Conservation (phyloP, 2,797 vertebrate species). For the Pseudochromis fuscus region DNA sequence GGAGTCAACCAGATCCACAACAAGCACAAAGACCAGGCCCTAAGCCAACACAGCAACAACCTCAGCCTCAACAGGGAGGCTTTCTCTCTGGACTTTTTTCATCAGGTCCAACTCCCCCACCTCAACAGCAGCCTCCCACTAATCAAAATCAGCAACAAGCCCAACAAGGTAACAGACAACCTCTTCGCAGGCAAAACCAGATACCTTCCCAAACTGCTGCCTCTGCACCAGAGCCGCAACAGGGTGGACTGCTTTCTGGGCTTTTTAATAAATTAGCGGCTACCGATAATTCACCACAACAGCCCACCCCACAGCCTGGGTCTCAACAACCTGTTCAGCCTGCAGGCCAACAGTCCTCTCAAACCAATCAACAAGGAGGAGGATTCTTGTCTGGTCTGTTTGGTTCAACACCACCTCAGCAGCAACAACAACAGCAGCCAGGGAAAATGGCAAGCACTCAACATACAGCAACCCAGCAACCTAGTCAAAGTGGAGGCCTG, state of each 20-base stretch:
- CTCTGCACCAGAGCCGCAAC: slow-evolving; percentile 76
- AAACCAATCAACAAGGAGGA: slow-evolving; percentile 77
- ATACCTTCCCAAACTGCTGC: slow-evolving; percentile 70
- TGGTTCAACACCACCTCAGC: slow-evolving; percentile 67
- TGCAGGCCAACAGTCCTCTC: slow-evolving; percentile 64
- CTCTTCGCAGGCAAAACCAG: slow-evolving; percentile 82
- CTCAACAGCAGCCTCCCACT: slow-evolving; percentile 62
- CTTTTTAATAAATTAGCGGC: slow-evolving; percentile 87
- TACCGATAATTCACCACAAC: slow-evolving; percentile 78
- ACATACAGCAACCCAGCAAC: slow-evolving; percentile 64
- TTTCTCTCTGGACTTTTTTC: slow-evolving; percentile 85
- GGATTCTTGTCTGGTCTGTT: slow-evolving; percentile 85
- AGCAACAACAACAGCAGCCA: slow-evolving; percentile 63
- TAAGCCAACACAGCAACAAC: slow-evolving; percentile 66
- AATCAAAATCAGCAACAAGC: slow-evolving; percentile 70
- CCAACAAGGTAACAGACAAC: slow-evolving; percentile 80
- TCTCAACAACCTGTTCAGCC: slow-evolving; percentile 65
- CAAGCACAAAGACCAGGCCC: slow-evolving; percentile 56
- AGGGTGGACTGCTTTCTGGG: slow-evolving; percentile 86
- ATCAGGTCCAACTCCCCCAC: slow-evolving; percentile 48
- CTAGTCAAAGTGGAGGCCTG: slow-evolving; percentile 80
- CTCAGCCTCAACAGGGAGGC: slow-evolving; percentile 80
- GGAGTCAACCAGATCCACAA: slow-evolving; percentile 64
- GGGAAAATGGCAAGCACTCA: slow-evolving; percentile 52
- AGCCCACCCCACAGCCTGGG: slow-evolving; percentile 53